A percentile compares a stretch with the other conserved stretches of the same genome.
These are phyloP conservation scores for Caenorhabditis plicata DNA, from an alignment of 2,888 invertebrate species.

Conservation along the genomic window DNA sequence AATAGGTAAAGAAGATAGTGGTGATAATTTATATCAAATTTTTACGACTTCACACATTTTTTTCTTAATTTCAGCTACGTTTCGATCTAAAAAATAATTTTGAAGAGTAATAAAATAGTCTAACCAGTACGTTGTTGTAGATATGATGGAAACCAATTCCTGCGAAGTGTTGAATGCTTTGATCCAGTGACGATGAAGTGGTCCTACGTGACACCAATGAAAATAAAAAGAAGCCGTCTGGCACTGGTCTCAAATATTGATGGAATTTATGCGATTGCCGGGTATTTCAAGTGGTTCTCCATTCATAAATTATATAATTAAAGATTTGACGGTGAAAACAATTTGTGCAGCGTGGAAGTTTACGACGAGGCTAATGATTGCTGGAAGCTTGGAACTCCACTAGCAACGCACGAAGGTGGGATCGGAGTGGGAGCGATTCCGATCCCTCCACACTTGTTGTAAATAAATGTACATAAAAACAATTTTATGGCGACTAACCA, in stretches of 20 bases:
- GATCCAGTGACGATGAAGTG: conserved; percentile 70
- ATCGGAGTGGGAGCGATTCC: conserved; percentile 85
- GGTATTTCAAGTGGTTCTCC: conserved; percentile 41
- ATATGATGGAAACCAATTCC: conserved; percentile 82
- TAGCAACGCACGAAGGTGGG: conserved; percentile 80
- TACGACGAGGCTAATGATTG: conserved; percentile 73
- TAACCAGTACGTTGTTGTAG: too few species aligned
- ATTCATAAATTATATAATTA: conserved; percentile 4
- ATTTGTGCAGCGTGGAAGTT: conserved; percentile 80
- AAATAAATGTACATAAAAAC: too few species aligned
- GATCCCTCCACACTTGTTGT: conserved; percentile 33
- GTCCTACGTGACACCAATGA: conserved; percentile 80
- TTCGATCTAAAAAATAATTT: conserved; percentile 4
- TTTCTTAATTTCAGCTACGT: too few species aligned
- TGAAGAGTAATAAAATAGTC: too few species aligned
- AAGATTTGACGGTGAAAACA: conserved; percentile 73
- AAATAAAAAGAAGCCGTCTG: conserved; percentile 71
- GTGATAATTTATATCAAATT: too few species aligned
- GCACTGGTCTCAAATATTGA: conserved; percentile 50
- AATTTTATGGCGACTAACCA: too few species aligned
- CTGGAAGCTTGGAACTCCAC: conserved; percentile 69
- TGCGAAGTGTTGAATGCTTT: conserved; percentile 76
- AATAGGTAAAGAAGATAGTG: too few species aligned
- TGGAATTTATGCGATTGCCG: conserved; percentile 58
- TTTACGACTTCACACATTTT: too few species aligned